Conservation (phyloP, 2,113 vertebrate genomes). For the Cyprinodon tularosa region DNA sequence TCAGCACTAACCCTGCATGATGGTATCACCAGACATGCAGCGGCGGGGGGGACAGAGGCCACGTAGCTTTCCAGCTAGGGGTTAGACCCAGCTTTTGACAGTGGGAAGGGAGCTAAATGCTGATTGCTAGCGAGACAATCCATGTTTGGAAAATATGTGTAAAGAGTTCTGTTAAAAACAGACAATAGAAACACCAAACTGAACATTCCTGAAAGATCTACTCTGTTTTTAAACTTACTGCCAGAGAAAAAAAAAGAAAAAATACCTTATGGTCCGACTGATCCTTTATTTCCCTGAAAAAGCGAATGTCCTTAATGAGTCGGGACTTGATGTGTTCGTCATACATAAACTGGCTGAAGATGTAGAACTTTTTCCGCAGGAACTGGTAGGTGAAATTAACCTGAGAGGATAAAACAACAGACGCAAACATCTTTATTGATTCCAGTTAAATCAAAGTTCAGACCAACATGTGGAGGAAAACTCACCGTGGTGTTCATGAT, state of each 20-base stretch:
- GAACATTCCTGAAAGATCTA: neutral
- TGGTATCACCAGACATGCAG: too few relatives aligned
- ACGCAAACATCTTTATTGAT: neutral
- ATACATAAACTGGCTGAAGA: slow-evolving; percentile 99
- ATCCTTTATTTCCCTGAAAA: slow-evolving; percentile 98
- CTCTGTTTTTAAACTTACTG: neutral
- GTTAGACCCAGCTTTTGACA: too few relatives aligned
- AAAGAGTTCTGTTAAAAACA: too few relatives aligned
- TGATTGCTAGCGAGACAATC: too few relatives aligned
- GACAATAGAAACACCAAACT: neutral
- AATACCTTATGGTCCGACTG: slow-evolving; percentile 96
- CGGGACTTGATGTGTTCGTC: slow-evolving; percentile 99
- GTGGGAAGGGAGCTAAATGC: too few relatives aligned
- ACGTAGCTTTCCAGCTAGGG: too few relatives aligned
- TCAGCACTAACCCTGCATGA: too few relatives aligned
- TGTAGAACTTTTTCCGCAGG: slow-evolving; percentile 98
- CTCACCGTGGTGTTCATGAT: slow-evolving; percentile 99
- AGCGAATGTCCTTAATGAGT: slow-evolving; percentile 98
- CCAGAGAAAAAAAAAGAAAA: accelerated
- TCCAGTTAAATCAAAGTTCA: accelerated
- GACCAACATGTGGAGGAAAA: neutral
- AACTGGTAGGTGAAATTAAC: slow-evolving; percentile 99
- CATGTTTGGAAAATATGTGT: too few relatives aligned
- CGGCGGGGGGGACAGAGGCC: too few relatives aligned
- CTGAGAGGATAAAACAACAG: slow-evolving; percentile 64